Evolutionary conservation across 2,113 vertebrate species (phyloP), one percentile per base, ranked within the genome.

Genomic region (Macquaria ambigua): DNA sequence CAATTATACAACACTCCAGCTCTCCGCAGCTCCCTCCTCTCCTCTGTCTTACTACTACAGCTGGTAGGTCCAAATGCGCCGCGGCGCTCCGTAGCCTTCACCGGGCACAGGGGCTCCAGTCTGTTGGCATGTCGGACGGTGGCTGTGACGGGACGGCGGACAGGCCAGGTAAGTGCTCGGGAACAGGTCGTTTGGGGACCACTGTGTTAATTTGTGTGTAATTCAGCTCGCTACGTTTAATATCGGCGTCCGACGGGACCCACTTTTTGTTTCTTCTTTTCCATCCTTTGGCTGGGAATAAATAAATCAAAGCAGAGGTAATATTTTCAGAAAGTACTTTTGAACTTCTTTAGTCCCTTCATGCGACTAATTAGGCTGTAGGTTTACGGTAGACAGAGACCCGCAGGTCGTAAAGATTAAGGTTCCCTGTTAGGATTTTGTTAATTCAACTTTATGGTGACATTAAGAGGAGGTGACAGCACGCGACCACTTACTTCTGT

Each of bases 71-170:
- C 82, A 79, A 84, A 92, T 83, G 91, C 80, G 86, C 85, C 53
- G 78, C 89, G 77, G 79, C 61, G 89, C 89, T 62, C 68, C 64
- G 78, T 31, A 90, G 81, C 81, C 77, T 80, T 23, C 89, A 69
- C 52, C 79, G 79, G 89, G 58, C 53, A 75, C 74, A 80, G 72
- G 81, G 92, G 82, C 88, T 78, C 71, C 83, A 72, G 79, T 85
- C 82, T 52, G 74, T 12, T 79, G 92, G 91, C 87, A 94, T 94
- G 94, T 94, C 94, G 75, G 90, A 87, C 71, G 81, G 77, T 1
- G 82, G 78, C 79, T 87, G 84, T 6, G 86, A 86, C 10, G 87
- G 81, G 83, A 83, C 83, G 43, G 79, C 77, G 80, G 87, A 81
- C 76, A 20, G 62, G 31, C 37, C 61, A 83, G 93, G 92, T 93